Percentiles rank a stretch among this genome's conserved stretches.
phyloP scores from a whole-genome alignment of 2,113 vertebrate genomes.

The Microcebus ravelobensis region DNA sequence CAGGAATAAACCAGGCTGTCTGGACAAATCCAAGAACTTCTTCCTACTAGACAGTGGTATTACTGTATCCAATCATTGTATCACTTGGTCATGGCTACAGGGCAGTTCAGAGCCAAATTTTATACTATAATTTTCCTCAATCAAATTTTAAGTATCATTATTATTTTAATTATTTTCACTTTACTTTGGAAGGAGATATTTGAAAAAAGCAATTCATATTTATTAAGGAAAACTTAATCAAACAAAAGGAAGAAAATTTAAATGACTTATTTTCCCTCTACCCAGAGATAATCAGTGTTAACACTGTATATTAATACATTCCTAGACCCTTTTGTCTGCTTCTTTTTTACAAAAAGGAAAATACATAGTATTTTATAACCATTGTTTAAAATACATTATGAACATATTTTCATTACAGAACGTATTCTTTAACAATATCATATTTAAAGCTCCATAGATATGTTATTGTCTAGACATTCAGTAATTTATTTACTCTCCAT shows the following conservation, averaged over 20 bases:
- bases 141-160: background rate
- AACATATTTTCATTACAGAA: background rate
- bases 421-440: background rate
- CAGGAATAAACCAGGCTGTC: background rate
- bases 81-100: background rate
- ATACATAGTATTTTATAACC: background rate
- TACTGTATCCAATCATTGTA: background rate
- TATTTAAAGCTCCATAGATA: background rate
- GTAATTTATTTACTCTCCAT: background rate
- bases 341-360: background rate
- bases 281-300: background rate
- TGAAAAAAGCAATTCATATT: constrained; percentile 8
- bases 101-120: background rate
- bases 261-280: background rate
- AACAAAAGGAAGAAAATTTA: constrained; percentile 12
- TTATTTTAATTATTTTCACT: background rate
- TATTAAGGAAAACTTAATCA: background rate
- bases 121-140: background rate
- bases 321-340: background rate
- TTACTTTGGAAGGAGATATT: background rate
- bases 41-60: background rate
- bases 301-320: background rate
- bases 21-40: background rate
- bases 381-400: background rate
- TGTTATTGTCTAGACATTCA: background rate